phyloP scores from a whole-genome alignment of 2,113 vertebrate genomes.

The Dunckerocampus dactyliophorus region DNA sequence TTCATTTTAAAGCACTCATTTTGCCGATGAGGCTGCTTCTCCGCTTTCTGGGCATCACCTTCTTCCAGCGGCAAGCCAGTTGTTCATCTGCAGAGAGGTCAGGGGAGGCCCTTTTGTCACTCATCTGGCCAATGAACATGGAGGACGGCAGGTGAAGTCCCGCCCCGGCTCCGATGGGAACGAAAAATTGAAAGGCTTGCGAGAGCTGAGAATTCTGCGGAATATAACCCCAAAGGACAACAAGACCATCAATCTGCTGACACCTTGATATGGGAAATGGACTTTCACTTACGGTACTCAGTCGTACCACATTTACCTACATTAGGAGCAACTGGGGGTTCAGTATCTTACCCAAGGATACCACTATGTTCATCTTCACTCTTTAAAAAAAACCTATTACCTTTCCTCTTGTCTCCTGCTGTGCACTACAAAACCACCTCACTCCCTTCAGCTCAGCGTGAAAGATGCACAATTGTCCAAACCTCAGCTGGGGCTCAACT shows the following conservation, averaged over 20 bases:
- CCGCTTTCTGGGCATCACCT: slow-evolving; percentile 69
- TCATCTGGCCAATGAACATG: slow-evolving; percentile 81
- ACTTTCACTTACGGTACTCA: background rate
- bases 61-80: slow-evolving; percentile 90
- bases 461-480: slow-evolving; percentile 35
- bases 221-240: slow-evolving; percentile 3
- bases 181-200: slow-evolving; percentile 87
- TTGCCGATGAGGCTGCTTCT: background rate
- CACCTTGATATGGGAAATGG: background rate
- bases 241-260: background rate
- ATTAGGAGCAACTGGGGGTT: too few relatives aligned
- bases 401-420: slow-evolving; percentile 23
- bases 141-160: slow-evolving; percentile 85
- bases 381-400: slow-evolving; percentile 11
- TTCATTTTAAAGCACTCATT: background rate
- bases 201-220: slow-evolving; percentile 82
- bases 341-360: too few relatives aligned
- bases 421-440: slow-evolving; percentile 30
- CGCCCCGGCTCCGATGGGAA: slow-evolving; percentile 82
- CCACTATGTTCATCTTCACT: slow-evolving; percentile 5
- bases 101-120: slow-evolving; percentile 82
- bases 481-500: slow-evolving; percentile 33
- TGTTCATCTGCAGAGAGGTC: slow-evolving; percentile 89
- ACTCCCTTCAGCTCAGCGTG: slow-evolving; percentile 38
- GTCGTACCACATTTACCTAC: too few relatives aligned